A percentile compares a stretch with the other conserved stretches of the same genome.
phyloP scores from a whole-genome alignment of 2,888 invertebrate genomes.

The Chrysolina americana region DNA sequence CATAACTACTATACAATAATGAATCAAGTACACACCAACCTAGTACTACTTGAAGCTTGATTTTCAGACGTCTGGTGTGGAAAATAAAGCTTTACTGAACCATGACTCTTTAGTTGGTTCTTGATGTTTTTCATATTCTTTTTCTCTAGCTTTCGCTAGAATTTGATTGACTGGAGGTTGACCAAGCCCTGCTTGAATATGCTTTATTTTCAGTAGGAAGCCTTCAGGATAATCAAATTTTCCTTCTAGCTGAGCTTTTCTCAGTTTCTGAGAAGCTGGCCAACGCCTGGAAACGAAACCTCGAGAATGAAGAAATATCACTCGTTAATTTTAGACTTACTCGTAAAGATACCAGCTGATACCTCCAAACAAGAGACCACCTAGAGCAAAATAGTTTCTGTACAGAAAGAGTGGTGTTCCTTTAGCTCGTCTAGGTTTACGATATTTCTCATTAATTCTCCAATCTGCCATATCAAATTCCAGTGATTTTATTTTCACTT shows the following conservation, averaged over 20 bases:
- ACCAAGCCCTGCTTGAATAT: slow-evolving; percentile 36
- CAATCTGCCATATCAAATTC: slow-evolving; percentile 59
- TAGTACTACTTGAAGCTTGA: slow-evolving; percentile 37
- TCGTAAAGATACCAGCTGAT: slow-evolving; percentile 70
- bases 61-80: slow-evolving; percentile 55
- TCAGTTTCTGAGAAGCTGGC: slow-evolving; percentile 57
- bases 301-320: neutral
- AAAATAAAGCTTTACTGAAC: slow-evolving; percentile 52
- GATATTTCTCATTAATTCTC: slow-evolving; percentile 63
- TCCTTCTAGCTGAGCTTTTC: slow-evolving; percentile 50
- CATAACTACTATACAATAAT: slow-evolving; percentile 25
- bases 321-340: slow-evolving; percentile 66
- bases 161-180: slow-evolving; percentile 49
- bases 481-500: neutral
- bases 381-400: slow-evolving; percentile 73
- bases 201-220: slow-evolving; percentile 44
- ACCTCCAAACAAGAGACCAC: slow-evolving; percentile 69
- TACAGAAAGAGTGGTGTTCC: slow-evolving; percentile 77
- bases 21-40: slow-evolving; percentile 57
- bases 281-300: slow-evolving; percentile 55
- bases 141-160: slow-evolving; percentile 53
- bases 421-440: slow-evolving; percentile 78
- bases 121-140: slow-evolving; percentile 56
- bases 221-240: slow-evolving; percentile 59
- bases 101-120: slow-evolving; percentile 55